Evolutionary conservation across 37 sponge, comb jelly and placozoan species (phyloP).

Genomic region (Diacarnus erythraeanus): DNA sequence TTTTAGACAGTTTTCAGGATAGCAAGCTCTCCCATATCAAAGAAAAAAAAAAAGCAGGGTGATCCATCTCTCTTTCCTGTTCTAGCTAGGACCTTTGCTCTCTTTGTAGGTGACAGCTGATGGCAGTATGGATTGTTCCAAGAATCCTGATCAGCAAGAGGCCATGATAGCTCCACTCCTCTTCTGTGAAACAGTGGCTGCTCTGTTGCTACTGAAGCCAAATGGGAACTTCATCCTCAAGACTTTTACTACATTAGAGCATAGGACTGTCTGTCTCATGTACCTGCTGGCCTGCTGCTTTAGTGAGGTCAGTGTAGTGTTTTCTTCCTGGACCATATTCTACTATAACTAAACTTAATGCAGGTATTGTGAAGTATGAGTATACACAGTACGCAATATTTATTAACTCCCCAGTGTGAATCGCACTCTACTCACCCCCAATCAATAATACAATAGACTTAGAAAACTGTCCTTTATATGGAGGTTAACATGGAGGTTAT

Average conservation of each 20-base stretch:
- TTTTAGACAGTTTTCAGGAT: background rate
- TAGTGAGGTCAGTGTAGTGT: slow-evolving; percentile 79
- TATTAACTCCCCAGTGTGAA: no score
- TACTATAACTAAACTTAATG: no score
- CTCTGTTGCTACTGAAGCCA: slow-evolving; percentile 61
- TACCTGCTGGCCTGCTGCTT: slow-evolving; percentile 89
- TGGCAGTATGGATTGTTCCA: slow-evolving; percentile 79
- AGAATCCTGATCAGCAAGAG: slow-evolving; percentile 86
- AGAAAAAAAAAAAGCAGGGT: background rate
- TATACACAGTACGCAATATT: no score
- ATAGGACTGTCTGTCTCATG: slow-evolving; percentile 69
- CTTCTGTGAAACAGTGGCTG: slow-evolving; percentile 77
- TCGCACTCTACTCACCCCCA: no score
- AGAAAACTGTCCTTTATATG: no score
- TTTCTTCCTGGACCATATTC: no score
- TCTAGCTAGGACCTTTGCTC: background rate
- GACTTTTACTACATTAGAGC: slow-evolving; percentile 84
- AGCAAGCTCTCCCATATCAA: no score
- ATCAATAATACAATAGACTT: no score
- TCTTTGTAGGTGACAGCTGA: slow-evolving; percentile 81
- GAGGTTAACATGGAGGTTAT: no score
- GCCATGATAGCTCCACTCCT: slow-evolving; percentile 68
- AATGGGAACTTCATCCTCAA: slow-evolving; percentile 83
- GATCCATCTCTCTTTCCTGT: background rate
- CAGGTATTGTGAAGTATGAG: no score